Evolutionary conservation across 2,888 invertebrate species (phyloP).

Genomic region (Drosophila stalkeri): DNA sequence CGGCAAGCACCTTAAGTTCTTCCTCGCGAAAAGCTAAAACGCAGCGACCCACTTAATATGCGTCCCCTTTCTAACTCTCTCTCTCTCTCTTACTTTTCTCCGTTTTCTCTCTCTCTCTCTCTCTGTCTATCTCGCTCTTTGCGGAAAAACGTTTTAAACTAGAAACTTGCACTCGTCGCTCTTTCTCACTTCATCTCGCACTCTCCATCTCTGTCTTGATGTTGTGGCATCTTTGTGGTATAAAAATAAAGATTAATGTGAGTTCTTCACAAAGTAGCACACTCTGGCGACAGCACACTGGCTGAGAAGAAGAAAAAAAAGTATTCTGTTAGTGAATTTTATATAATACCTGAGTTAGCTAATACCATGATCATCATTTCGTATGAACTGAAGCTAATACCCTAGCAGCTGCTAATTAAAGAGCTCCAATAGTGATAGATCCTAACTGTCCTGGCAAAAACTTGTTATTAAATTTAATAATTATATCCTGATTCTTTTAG

Average conservation of each 20-base stretch:
- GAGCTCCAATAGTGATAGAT: not conserved
- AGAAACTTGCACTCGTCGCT: conserved; percentile 7
- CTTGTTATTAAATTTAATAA: not conserved
- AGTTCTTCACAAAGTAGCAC: conserved; percentile 72
- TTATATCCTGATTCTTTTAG: not conserved
- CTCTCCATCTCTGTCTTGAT: conserved; percentile 18
- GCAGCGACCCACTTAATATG: conserved; percentile 22
- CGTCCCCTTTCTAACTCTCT: conserved; percentile 5
- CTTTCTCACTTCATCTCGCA: conserved; percentile 2
- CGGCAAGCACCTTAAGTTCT: conserved; percentile 8
- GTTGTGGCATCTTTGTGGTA: conserved; percentile 67
- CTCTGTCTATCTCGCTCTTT: not conserved
- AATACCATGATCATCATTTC: conserved; percentile 7
- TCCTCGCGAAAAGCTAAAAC: conserved; percentile 5
- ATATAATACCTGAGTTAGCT: conserved; percentile 4
- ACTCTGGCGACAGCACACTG: conserved; percentile 30
- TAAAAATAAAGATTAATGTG: conserved; percentile 82
- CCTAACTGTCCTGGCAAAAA: no score
- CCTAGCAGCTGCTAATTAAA: not conserved
- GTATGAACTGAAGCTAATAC: conserved; percentile 3
- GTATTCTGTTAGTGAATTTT: conserved; percentile 5
- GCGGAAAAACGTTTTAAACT: conserved; percentile 12
- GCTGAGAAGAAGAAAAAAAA: not conserved
- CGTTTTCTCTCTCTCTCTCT: not conserved
- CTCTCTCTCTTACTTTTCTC: not conserved